Conservation (phyloP, 2,113 vertebrate species). For the Hippocampus mohnikei region DNA sequence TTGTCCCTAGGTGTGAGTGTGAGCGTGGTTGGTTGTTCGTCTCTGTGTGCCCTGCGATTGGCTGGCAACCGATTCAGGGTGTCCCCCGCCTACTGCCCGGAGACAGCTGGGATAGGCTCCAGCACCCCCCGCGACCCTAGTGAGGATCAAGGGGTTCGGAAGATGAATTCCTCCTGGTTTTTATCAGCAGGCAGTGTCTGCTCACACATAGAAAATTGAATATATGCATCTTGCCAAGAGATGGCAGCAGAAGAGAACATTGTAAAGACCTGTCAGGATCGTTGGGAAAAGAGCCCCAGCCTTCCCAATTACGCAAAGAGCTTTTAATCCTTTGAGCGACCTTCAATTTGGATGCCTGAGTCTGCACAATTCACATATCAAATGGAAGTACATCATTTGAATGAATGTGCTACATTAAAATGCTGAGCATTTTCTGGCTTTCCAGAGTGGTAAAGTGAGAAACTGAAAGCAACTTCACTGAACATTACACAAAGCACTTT, state of each 20-base stretch:
- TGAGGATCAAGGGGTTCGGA: no score
- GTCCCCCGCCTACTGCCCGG: no score
- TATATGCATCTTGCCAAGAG: slow-evolving; percentile 41
- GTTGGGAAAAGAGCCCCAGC: not conserved
- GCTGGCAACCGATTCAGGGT: no score
- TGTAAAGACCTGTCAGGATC: not conserved
- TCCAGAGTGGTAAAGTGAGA: not conserved
- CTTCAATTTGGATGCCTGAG: not conserved
- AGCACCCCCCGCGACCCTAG: no score
- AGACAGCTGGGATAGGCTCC: no score
- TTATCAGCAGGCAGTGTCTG: not conserved
- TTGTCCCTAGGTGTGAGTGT: no score
- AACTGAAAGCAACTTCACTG: not conserved
- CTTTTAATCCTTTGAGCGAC: not conserved
- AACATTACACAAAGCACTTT: not conserved
- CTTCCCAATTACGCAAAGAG: not conserved
- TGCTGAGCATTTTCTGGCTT: not conserved
- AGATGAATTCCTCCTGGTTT: not conserved
- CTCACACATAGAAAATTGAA: not conserved
- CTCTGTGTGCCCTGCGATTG: no score
- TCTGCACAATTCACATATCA: slow-evolving; percentile 7
- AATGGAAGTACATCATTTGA: not conserved
- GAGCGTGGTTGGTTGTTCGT: no score
- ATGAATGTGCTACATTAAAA: not conserved
- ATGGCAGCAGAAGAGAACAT: slow-evolving; percentile 53